A percentile compares a stretch with the other conserved stretches of the same genome.
Evolutionary conservation across 2,113 vertebrate species (phyloP).

Genomic region (Brachypodius melanocephalos): DNA sequence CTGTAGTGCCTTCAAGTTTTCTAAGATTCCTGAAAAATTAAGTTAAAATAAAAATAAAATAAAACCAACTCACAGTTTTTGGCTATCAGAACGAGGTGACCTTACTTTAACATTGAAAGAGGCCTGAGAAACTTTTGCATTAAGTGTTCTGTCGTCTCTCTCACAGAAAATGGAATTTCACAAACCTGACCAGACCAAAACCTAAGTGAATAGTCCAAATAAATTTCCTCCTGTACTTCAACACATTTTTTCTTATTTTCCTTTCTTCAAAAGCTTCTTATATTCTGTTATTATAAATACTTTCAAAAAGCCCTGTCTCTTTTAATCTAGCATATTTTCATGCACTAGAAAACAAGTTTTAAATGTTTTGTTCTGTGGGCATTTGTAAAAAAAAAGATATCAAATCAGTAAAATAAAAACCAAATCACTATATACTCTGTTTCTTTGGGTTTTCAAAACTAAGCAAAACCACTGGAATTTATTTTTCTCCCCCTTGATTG

Average conservation of each 20-base stretch:
- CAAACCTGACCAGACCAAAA: neutral
- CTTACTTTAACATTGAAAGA: neutral
- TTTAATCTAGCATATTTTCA: neutral
- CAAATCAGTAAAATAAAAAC: neutral
- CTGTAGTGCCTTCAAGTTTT: neutral
- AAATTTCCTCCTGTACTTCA: neutral
- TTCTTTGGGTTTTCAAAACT: neutral
- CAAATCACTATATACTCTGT: rapidly evolving
- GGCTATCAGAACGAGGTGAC: neutral
- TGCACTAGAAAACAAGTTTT: neutral
- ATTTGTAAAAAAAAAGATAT: neutral
- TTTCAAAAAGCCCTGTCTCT: neutral
- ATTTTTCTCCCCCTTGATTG: neutral
- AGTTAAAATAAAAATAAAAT: no score
- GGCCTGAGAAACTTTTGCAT: neutral
- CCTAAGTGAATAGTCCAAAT: neutral
- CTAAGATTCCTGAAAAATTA: neutral
- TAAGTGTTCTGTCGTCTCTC: neutral
- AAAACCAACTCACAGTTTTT: neutral
- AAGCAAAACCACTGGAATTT: neutral
- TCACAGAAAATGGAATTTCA: neutral
- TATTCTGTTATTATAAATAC: neutral
- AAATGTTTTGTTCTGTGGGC: neutral
- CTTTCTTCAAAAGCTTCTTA: neutral
- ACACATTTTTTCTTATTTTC: neutral